Percentiles rank a stretch among this genome's conserved stretches.
Conservation (phyloP, 1,140 invertebrate species). For the Drosophila neocordata region DNA sequence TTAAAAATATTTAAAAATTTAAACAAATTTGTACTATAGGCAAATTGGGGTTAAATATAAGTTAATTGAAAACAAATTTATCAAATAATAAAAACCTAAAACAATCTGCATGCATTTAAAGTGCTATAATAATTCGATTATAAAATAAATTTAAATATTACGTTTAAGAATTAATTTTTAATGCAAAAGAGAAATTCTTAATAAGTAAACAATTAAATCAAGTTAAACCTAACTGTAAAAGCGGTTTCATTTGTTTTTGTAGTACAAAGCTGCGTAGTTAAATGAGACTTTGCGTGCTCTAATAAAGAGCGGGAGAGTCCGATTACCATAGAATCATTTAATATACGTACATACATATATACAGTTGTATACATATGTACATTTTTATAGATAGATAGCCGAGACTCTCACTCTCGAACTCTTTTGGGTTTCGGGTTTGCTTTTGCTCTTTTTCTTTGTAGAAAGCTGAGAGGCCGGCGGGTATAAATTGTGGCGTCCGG, state of each 20-base stretch:
- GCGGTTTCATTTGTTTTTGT: neutral
- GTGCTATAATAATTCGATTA: too few species aligned
- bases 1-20: too few species aligned
- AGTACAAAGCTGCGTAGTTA: neutral
- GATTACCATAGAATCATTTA: neutral
- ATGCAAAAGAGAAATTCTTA: neutral
- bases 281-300: neutral
- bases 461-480: conserved; percentile 42
- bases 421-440: neutral
- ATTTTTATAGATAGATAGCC: neutral
- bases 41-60: too few species aligned
- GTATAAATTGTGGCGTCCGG: conserved; percentile 48
- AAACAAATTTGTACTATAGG: too few species aligned
- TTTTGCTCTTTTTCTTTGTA: conserved; percentile 25
- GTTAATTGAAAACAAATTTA: too few species aligned
- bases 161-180: too few species aligned
- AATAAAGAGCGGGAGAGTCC: neutral
- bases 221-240: neutral
- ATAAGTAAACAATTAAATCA: neutral
- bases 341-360: neutral
- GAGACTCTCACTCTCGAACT: conserved; percentile 21
- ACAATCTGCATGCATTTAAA: too few species aligned
- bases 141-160: too few species aligned
- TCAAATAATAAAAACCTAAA: too few species aligned
- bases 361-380: neutral